These are phyloP conservation scores for Hybognathus amarus DNA, from an alignment of 2,797 vertebrate genomes.

Conservation along the genomic window DNA sequence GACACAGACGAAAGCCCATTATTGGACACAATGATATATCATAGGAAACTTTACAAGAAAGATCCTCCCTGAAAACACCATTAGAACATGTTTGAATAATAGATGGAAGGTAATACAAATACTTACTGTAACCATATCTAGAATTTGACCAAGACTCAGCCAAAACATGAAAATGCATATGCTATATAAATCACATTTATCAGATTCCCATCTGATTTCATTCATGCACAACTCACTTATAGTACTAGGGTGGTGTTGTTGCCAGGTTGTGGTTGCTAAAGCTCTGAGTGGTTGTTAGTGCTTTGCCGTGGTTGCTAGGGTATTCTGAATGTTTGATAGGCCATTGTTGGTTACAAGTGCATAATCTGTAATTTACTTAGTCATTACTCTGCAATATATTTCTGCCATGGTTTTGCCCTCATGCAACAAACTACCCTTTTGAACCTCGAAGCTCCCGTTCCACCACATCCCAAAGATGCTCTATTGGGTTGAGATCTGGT, in stretches of 20 bases:
- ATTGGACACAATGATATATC: slow-evolving; percentile 54
- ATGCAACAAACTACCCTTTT: too few relatives aligned
- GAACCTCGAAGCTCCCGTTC: too few relatives aligned
- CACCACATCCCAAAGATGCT: too few relatives aligned
- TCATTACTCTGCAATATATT: too few relatives aligned
- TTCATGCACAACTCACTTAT: slow-evolving; percentile 1
- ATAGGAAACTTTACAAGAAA: slow-evolving; percentile 56
- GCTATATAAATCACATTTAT: slow-evolving; percentile 27
- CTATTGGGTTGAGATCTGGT: too few relatives aligned
- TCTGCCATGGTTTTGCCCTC: too few relatives aligned
- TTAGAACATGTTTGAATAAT: slow-evolving; percentile 66
- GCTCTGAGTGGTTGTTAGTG: neutral
- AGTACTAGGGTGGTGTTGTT: neutral
- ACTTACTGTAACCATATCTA: slow-evolving; percentile 58
- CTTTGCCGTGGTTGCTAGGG: neutral
- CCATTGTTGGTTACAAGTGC: too few relatives aligned
- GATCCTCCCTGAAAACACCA: slow-evolving; percentile 55
- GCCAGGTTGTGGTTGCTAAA: neutral
- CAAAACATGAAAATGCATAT: slow-evolving; percentile 40
- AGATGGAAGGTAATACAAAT: slow-evolving; percentile 63
- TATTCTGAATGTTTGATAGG: neutral
- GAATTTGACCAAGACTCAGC: slow-evolving; percentile 24
- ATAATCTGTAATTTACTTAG: too few relatives aligned
- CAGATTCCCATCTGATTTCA: slow-evolving; percentile 11
- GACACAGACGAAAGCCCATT: slow-evolving; percentile 52